Evolutionary conservation across 2,113 vertebrate genomes (phyloP), one percentile per base, ranked within the genome.

Genomic region (Nipponia nippon): DNA sequence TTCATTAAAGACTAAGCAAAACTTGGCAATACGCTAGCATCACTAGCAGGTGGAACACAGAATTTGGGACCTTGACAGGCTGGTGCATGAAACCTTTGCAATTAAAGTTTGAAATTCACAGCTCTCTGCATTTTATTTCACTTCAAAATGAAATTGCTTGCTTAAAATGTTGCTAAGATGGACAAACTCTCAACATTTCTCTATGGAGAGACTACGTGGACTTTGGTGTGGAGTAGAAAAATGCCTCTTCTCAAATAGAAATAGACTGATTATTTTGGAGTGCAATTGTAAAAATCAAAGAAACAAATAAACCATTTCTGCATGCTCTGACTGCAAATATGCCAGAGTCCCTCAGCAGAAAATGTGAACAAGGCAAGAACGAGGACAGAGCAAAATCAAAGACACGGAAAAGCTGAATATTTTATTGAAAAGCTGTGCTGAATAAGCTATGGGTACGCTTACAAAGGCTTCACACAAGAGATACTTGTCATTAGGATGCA

Each of bases 201-300:
- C 56, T 49, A 1, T 29, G 32, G 15, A n/a, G n/a, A n/a, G n/a
- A n/a, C n/a, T 29, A 79, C 1, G 1, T 6, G 11, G 61, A 40
- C 42, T 40, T 70, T 1, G 11, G 38, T 32, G 32, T 23, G 55
- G 47, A 75, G 38, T 49, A 76, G 47, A 80, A 86, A 92, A 90
- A 78, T 5, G 25, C 6, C 47, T 86, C 21, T 25, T 80, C 59
- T 34, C 27, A 80, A 73, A 80, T 7, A 4, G 34, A 65, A 86
- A 91, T 8, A n/a, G 34, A 16, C 27, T 59, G n/a, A n/a, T 61
- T 91, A 81, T 81, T 89, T 70, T 83, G 27, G 23, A 73, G 11
- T 18, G 38, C 34, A 56, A 11, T 19, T 30, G 46, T 69, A 80
- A 73, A 83, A 94, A 81, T 10, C 38, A 36, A 91, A 77, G 38